Evolutionary conservation across 92 coral and sea anemone genomes (phyloP).

Genomic region (Micromussa lordhowensis): DNA sequence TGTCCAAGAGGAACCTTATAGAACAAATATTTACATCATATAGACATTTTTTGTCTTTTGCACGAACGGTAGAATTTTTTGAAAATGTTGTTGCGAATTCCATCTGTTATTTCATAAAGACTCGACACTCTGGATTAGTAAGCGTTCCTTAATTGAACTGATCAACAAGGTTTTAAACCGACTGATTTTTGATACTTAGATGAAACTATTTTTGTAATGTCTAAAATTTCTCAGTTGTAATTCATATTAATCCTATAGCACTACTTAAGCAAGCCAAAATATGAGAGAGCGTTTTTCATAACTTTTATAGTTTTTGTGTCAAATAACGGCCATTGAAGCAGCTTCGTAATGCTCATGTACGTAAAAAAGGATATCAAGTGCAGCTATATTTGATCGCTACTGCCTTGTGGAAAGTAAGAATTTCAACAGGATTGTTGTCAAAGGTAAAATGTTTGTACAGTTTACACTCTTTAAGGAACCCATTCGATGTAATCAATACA

Average conservation of each 20-base stretch:
- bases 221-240: neutral
- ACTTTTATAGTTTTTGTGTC: conserved; percentile 33
- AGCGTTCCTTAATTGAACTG: neutral
- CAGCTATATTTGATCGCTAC: conserved; percentile 1
- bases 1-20: conserved; percentile 11
- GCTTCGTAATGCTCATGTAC: neutral
- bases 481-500: neutral
- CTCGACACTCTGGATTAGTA: neutral
- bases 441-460: neutral
- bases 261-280: neutral
- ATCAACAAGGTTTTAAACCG: conserved; percentile 12
- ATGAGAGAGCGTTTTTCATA: neutral
- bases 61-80: neutral
- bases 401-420: neutral
- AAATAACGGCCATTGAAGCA: neutral
- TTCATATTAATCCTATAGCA: conserved; percentile 1
- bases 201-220: conserved; percentile 42
- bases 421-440: conserved; percentile 5
- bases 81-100: neutral
- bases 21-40: conserved; percentile 3
- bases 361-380: neutral
- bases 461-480: neutral
- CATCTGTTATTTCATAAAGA: neutral
- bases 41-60: conserved; percentile 13
- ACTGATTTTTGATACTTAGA: neutral